Conservation (phyloP, 1,140 invertebrate genomes). For the Drosophila navojoa region DNA sequence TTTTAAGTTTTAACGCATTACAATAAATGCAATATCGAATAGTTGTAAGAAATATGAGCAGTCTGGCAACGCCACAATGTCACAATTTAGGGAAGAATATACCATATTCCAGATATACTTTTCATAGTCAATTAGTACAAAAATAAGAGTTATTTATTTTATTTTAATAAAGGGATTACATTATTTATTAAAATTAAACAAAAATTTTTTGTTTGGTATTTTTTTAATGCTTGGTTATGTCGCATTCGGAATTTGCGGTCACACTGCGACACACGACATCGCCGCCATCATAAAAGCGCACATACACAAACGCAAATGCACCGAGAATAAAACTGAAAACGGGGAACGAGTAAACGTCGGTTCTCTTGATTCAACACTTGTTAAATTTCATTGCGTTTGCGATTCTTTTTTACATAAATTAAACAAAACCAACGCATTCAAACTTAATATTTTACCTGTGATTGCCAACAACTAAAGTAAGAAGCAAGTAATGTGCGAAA, state of each 20-base stretch:
- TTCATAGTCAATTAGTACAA: neutral
- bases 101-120: neutral
- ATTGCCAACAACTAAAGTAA: conserved; percentile 71
- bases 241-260: neutral
- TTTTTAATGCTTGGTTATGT: conserved; percentile 5
- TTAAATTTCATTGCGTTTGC: conserved; percentile 83
- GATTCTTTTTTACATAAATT: conserved; percentile 78
- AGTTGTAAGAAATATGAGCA: neutral
- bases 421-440: conserved; percentile 71
- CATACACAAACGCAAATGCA: conserved; percentile 51
- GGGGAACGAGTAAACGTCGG: conserved; percentile 58
- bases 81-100: neutral
- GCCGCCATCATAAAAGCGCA: conserved; percentile 65
- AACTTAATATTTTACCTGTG: conserved; percentile 80
- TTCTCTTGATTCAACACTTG: conserved; percentile 81
- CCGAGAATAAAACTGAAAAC: conserved; percentile 65
- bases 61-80: conserved; percentile 12
- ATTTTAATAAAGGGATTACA: neutral
- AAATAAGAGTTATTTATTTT: neutral
- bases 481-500: conserved; percentile 54
- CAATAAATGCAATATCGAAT: neutral
- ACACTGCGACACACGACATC: conserved; percentile 26
- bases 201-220: conserved; percentile 2
- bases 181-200: neutral
- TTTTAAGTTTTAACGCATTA: neutral